Percentiles rank a stretch among this genome's conserved stretches.
Evolutionary conservation across 2,113 vertebrate species (phyloP).

Genomic region (Ceyx cyanopectus): DNA sequence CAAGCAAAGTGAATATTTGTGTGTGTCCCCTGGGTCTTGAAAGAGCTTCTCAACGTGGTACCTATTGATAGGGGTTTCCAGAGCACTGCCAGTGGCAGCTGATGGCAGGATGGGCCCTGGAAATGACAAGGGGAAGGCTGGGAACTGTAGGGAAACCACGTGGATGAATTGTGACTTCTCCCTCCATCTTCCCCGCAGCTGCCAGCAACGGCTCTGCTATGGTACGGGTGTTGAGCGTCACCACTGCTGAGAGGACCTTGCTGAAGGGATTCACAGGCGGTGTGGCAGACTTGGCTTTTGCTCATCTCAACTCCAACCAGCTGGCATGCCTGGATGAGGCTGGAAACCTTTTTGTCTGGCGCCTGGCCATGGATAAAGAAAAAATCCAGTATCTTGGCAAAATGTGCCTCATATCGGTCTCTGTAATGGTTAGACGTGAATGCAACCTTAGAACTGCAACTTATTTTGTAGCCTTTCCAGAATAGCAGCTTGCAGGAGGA

Average conservation of each 20-base stretch:
- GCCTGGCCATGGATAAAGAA: constrained; percentile 86
- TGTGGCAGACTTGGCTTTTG: constrained; percentile 94
- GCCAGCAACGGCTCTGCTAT: constrained; percentile 91
- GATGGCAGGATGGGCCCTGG: background rate
- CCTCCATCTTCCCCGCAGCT: constrained; percentile 72
- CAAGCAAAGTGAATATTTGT: background rate
- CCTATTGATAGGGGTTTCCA: too few species aligned
- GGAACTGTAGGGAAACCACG: background rate
- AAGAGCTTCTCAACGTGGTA: background rate
- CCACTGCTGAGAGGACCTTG: constrained; percentile 87
- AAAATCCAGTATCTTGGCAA: constrained; percentile 93
- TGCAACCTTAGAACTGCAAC: background rate
- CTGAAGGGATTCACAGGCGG: constrained; percentile 94
- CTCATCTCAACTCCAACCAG: constrained; percentile 94
- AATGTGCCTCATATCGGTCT: fast-evolving
- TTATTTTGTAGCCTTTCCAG: background rate
- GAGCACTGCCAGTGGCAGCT: too few species aligned
- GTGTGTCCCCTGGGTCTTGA: background rate
- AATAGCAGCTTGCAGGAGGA: background rate
- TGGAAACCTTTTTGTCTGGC: constrained; percentile 96
- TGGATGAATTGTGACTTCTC: background rate
- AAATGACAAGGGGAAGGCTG: background rate
- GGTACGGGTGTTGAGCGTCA: constrained; percentile 92
- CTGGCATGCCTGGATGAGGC: constrained; percentile 95
- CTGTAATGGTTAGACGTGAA: background rate